Evolutionary conservation across 2,888 invertebrate genomes (phyloP).

Genomic region (Eupithecia inturbata): DNA sequence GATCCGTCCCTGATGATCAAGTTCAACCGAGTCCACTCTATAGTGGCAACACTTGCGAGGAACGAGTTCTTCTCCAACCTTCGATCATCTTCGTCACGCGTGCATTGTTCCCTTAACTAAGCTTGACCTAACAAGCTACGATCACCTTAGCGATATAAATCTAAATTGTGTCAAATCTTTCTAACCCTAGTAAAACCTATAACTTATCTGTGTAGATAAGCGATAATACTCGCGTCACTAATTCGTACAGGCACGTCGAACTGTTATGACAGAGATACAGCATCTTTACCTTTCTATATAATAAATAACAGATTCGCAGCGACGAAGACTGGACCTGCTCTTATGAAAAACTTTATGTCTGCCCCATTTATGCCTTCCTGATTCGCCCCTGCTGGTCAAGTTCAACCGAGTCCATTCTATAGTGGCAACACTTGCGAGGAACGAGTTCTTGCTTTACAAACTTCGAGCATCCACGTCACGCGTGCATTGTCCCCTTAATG

Average conservation of each 20-base stretch:
- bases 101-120: conserved; percentile 81
- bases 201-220: too few relatives aligned
- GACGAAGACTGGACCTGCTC: background rate
- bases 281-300: background rate
- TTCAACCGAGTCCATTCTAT: conserved; percentile 60
- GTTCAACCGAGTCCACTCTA: conserved; percentile 60
- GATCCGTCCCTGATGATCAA: conserved; percentile 44
- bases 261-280: too few relatives aligned
- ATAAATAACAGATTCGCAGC: too few relatives aligned
- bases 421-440: conserved; percentile 77
- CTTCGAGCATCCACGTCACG: conserved; percentile 69
- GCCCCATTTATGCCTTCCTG: conserved; percentile 20
- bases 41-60: conserved; percentile 75
- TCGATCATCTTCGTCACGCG: conserved; percentile 67
- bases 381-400: conserved; percentile 45
- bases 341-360: background rate
- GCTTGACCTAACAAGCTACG: conserved; percentile 67
- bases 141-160: conserved; percentile 75
- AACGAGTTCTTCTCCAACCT: conserved; percentile 66
- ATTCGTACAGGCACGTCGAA: too few relatives aligned
- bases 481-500: conserved; percentile 80
- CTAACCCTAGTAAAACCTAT: too few relatives aligned
- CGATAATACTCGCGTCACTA: too few relatives aligned
- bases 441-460: conserved; percentile 61
- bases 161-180: too few relatives aligned